Conservation (phyloP, 2,113 vertebrate genomes). For the Indicator indicator region DNA sequence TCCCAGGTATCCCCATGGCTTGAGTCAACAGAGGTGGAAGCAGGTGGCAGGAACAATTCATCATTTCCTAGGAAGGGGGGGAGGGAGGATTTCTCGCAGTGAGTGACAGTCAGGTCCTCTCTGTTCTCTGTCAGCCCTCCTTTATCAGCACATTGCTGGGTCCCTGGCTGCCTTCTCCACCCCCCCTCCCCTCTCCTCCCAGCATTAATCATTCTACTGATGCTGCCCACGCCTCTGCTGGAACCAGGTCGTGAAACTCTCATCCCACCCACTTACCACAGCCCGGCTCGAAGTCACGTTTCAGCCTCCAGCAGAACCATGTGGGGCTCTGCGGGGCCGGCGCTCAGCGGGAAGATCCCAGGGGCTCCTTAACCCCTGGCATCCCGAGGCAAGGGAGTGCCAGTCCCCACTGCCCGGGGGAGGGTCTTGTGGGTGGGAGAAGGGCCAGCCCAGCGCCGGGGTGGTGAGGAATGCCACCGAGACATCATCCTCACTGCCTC, state of each 20-base stretch:
- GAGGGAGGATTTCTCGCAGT: background rate
- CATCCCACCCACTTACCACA: slow-evolving; percentile 19
- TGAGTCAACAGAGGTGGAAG: slow-evolving; percentile 19
- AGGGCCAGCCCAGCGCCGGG: background rate
- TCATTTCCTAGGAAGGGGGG: background rate
- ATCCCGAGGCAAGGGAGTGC: background rate
- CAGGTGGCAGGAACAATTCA: background rate
- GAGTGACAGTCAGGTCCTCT: background rate
- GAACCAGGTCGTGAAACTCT: slow-evolving; percentile 13
- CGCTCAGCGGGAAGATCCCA: background rate
- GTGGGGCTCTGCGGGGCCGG: background rate
- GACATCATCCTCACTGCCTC: background rate
- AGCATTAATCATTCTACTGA: slow-evolving; percentile 14
- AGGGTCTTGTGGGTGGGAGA: background rate
- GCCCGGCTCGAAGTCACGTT: background rate
- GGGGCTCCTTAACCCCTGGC: background rate
- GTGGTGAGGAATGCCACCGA: background rate
- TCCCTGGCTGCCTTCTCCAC: background rate
- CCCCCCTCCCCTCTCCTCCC: background rate
- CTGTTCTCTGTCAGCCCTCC: background rate
- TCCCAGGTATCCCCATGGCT: background rate
- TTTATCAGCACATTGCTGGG: background rate
- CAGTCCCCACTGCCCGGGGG: background rate
- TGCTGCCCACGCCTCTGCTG: slow-evolving; percentile 46
- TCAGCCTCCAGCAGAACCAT: background rate